Conservation (phyloP, 2,888 invertebrate genomes). For the Eumerus sabulonum region DNA sequence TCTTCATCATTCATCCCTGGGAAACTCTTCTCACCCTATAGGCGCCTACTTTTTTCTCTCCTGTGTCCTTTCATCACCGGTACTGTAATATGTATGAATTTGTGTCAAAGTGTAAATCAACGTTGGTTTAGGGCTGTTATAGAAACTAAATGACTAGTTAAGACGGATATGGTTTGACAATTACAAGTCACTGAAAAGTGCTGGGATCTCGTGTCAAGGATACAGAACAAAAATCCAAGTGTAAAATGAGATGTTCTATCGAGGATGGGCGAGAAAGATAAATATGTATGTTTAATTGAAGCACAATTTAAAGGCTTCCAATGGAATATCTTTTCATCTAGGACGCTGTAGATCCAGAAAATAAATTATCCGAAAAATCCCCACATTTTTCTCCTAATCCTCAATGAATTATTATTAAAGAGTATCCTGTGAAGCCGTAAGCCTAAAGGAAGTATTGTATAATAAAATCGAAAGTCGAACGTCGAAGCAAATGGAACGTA, state of each 20-base stretch:
- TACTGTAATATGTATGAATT: neutral
- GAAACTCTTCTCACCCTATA: neutral
- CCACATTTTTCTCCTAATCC: constrained; percentile 48
- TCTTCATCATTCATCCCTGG: neutral
- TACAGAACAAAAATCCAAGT: too few relatives aligned
- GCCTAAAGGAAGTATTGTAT: constrained; percentile 7
- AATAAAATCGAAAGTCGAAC: constrained; percentile 43
- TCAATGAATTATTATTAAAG: constrained; percentile 54
- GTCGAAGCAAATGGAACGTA: constrained; percentile 34
- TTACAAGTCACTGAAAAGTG: too few relatives aligned
- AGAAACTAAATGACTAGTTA: constrained; percentile 37
- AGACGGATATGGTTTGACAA: constrained; percentile 13
- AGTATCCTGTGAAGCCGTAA: constrained; percentile 1
- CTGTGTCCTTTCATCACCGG: neutral
- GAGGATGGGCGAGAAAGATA: too few relatives aligned
- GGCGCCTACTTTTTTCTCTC: neutral
- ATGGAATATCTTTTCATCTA: too few relatives aligned
- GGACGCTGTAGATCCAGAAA: too few relatives aligned
- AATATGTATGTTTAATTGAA: too few relatives aligned
- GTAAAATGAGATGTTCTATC: too few relatives aligned
- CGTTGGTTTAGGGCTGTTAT: constrained; percentile 2
- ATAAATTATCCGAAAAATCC: constrained; percentile 46
- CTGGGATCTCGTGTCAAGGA: too few relatives aligned
- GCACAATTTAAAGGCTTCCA: too few relatives aligned
- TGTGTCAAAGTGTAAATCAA: constrained; percentile 7